Evolutionary conservation across 2,113 vertebrate species (phyloP).

Genomic region (Saguinus midas): DNA sequence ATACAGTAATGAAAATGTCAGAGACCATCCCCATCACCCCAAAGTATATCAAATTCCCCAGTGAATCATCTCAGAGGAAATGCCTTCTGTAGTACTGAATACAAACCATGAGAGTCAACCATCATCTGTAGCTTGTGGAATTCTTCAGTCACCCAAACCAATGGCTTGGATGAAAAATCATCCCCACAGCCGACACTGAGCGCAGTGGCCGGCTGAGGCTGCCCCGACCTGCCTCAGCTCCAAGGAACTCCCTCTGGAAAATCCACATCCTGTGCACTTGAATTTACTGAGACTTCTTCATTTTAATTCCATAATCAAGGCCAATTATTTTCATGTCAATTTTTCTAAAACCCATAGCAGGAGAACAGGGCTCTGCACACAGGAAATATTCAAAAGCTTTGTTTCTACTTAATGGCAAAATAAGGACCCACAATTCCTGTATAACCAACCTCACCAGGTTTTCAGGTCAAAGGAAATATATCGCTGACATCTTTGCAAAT

Average conservation of each 20-base stretch:
- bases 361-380: background rate
- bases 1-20: background rate
- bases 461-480: background rate
- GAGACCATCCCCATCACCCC: background rate
- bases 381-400: background rate
- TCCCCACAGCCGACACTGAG: background rate
- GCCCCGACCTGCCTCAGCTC: background rate
- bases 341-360: background rate
- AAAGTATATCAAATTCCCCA: rapidly evolving
- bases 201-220: background rate
- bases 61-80: background rate
- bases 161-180: background rate
- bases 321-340: background rate
- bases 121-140: background rate
- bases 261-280: background rate
- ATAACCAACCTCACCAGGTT: background rate
- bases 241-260: background rate
- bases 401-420: background rate
- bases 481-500: background rate
- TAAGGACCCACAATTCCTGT: rapidly evolving
- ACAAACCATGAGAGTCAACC: background rate
- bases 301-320: background rate
- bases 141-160: background rate
- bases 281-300: background rate
- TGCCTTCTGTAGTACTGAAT: background rate